phyloP scores from a whole-genome alignment of 2,797 vertebrate species.

The Alfaro cultratus region DNA sequence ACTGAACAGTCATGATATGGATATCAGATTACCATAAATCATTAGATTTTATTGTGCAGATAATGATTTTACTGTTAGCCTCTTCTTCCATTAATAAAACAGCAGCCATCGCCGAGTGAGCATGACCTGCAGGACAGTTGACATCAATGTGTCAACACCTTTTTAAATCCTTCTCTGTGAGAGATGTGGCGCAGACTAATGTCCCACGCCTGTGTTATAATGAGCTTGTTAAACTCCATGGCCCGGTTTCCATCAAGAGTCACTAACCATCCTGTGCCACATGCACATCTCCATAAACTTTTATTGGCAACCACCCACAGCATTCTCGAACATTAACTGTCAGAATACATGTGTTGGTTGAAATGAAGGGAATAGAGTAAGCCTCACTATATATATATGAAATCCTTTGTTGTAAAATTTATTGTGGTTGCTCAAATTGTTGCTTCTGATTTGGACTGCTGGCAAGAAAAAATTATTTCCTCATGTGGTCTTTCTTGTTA shows the following conservation, averaged over 20 bases:
- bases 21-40: conserved; percentile 16
- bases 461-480: background rate
- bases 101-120: conserved; percentile 31
- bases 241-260: conserved; percentile 76
- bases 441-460: background rate
- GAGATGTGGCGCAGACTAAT: conserved; percentile 56
- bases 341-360: conserved; percentile 49
- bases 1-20: conserved; percentile 8
- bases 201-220: conserved; percentile 63
- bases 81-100: conserved; percentile 34
- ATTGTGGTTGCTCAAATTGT: background rate
- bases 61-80: conserved; percentile 18
- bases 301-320: conserved; percentile 75
- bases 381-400: background rate
- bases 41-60: conserved; percentile 1
- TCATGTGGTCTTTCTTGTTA: background rate
- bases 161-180: conserved; percentile 18
- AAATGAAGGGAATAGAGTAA: background rate
- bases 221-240: conserved; percentile 79
- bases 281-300: conserved; percentile 80
- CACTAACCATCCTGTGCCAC: conserved; percentile 71
- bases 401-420: background rate
- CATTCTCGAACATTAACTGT: conserved; percentile 74
- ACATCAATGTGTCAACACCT: conserved; percentile 21
- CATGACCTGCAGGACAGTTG: conserved; percentile 25